Evolutionary conservation across 2,888 invertebrate genomes (phyloP).

Genomic region (Coelopa pilipes): DNA sequence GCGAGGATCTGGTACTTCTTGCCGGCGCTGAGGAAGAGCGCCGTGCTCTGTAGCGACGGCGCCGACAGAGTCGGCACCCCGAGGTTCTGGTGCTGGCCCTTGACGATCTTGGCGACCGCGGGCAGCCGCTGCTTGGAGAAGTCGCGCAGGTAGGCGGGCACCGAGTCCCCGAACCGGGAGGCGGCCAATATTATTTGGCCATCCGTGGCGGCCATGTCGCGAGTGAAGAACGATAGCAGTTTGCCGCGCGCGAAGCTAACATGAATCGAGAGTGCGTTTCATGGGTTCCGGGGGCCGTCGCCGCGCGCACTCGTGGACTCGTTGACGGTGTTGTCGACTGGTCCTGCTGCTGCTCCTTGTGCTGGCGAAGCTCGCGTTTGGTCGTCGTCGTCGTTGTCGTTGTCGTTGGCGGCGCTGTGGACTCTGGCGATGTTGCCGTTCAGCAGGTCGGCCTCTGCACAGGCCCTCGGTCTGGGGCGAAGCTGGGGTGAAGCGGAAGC

Average conservation of each 20-base stretch:
- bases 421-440: conserved; percentile 21
- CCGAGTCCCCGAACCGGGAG: conserved; percentile 70
- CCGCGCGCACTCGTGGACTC: conserved; percentile 45
- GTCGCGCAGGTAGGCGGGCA: conserved; percentile 64
- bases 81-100: conserved; percentile 92
- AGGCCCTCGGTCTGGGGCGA: not conserved
- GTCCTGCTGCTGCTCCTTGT: conserved; percentile 9
- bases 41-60: conserved; percentile 86
- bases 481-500: not conserved
- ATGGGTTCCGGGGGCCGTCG: conserved; percentile 53
- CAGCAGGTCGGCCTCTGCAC: not conserved
- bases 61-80: conserved; percentile 90
- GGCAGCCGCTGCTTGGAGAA: conserved; percentile 81
- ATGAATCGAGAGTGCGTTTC: conserved; percentile 67
- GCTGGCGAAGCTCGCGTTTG: not conserved
- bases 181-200: conserved; percentile 90
- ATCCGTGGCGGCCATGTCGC: conserved; percentile 87
- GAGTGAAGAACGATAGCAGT: conserved; percentile 65
- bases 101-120: conserved; percentile 89
- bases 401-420: not conserved
- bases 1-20: conserved; percentile 87
- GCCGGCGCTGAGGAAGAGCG: conserved; percentile 85
- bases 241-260: conserved; percentile 66
- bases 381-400: not conserved
- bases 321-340: conserved; percentile 16